These are phyloP conservation scores for Mallotus villosus DNA, from an alignment of 2,797 vertebrate species.

Conservation along the genomic window DNA sequence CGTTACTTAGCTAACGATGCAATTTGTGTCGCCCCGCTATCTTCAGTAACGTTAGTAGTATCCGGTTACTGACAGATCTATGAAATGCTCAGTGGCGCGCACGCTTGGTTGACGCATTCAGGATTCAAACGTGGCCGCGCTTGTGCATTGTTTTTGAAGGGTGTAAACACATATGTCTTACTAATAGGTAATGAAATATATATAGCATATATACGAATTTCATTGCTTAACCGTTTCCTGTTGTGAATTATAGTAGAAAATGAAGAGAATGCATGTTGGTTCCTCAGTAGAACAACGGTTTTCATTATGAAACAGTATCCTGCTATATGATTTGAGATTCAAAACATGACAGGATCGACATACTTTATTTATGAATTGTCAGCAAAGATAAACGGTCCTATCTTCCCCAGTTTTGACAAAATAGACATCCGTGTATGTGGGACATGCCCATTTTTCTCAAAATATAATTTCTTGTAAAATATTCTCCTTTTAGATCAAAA, in stretches of 20 bases:
- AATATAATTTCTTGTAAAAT: conserved; percentile 66
- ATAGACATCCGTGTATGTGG: conserved; percentile 59
- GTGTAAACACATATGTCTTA: conserved; percentile 1
- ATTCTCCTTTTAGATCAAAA: conserved; percentile 40
- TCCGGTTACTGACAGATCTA: conserved; percentile 49
- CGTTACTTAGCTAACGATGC: neutral
- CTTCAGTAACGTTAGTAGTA: conserved; percentile 7
- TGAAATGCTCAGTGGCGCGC: conserved; percentile 27
- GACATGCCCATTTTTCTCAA: conserved; percentile 57
- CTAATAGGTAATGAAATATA: too few species aligned
- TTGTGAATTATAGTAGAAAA: too few species aligned
- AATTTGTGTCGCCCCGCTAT: conserved; percentile 28
- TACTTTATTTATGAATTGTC: conserved; percentile 65
- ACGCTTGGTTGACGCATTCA: conserved; percentile 23
- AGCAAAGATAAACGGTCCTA: conserved; percentile 52
- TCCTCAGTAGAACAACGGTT: too few species aligned
- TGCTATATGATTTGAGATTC: neutral
- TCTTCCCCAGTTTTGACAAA: conserved; percentile 59
- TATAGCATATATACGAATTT: too few species aligned
- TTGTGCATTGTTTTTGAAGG: neutral
- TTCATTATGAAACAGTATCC: too few species aligned
- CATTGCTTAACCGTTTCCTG: too few species aligned
- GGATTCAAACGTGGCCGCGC: conserved; percentile 14
- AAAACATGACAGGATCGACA: conserved; percentile 23
- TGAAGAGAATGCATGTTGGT: too few species aligned